Evolutionary conservation across 1,140 invertebrate species (phyloP).

Genomic region (Leptinotarsa texana): DNA sequence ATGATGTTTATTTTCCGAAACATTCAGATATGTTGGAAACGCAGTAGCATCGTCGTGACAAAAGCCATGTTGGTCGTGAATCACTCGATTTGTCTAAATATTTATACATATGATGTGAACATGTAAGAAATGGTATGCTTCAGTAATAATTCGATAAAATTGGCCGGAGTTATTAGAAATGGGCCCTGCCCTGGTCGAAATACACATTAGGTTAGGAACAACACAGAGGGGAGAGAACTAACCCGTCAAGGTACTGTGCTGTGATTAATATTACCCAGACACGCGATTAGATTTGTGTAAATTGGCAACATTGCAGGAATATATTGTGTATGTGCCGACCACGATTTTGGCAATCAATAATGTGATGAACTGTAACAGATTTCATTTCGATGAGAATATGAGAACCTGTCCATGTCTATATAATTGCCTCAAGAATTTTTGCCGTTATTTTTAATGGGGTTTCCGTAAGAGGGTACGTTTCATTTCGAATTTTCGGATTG

Average conservation of each 20-base stretch:
- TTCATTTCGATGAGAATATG: conserved; percentile 15
- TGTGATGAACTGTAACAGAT: conserved; percentile 21
- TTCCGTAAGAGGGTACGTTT: background rate
- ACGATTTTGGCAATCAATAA: conserved; percentile 27
- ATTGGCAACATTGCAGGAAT: conserved; percentile 28
- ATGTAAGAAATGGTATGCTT: too few relatives aligned
- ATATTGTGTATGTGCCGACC: conserved; percentile 16
- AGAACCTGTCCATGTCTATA: conserved; percentile 10
- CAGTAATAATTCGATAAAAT: too few relatives aligned
- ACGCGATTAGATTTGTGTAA: conserved; percentile 29
- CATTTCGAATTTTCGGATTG: background rate
- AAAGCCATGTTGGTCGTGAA: too few relatives aligned
- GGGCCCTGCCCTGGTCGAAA: background rate
- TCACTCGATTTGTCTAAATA: too few relatives aligned
- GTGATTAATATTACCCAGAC: conserved; percentile 23
- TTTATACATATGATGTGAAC: too few relatives aligned
- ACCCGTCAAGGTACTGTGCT: conserved; percentile 23
- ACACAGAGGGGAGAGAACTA: conserved; percentile 11
- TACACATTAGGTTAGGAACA: conserved; percentile 18
- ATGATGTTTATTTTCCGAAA: too few relatives aligned
- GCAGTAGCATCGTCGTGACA: too few relatives aligned
- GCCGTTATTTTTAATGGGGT: background rate
- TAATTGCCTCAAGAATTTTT: background rate
- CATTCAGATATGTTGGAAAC: too few relatives aligned
- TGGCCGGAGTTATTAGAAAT: background rate